Base-by-base conservation (phyloP, 2,888 invertebrate species). In the Suillia variegata region DNA sequence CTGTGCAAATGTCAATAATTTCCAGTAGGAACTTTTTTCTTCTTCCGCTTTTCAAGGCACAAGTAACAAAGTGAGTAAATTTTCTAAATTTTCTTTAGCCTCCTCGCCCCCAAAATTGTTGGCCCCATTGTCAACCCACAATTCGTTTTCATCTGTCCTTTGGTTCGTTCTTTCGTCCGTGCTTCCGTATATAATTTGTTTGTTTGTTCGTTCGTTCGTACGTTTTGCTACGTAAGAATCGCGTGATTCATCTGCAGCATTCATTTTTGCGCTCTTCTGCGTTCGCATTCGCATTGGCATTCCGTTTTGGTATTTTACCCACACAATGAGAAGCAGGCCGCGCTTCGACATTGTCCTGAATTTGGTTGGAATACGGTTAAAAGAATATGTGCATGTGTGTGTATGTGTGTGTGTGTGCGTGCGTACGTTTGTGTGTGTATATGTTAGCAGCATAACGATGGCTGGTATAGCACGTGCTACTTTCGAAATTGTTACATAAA, bases 401-500 rank as follows among this genome's bases (percentile, higher is more conserved):
- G n/a, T n/a, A n/a, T n/a, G n/a, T n/a, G n/a, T n/a, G n/a, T n/a
- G n/a, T n/a, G n/a, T n/a, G n/a, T n/a, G n/a, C n/a, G n/a, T n/a
- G n/a, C n/a, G n/a, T n/a, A n/a, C n/a, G n/a, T n/a, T n/a, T n/a
- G n/a, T n/a, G n/a, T n/a, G n/a, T n/a, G n/a, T n/a, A n/a, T n/a
- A n/a, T n/a, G n/a, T n/a, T n/a, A n/a, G n/a, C n/a, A 54, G 45
- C 47, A 21, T 4, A 20, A 49, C 10, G 8, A 50, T 6, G 45
- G 45, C 15, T 18, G 54, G 48, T 31, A 34, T 26, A 56, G 55
- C 59, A 59, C 59, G 59, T 59, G 59, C 52, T 59, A 59, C 59
- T 56, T 59, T 59, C 52, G 55, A 38, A 55, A 51, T 55, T 59
- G 59, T 59, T 55, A 59, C 52, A 59, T 56, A 59, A 59, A 59